Base-by-base conservation (phyloP, 2,888 invertebrate genomes). In the Lasioglossum lativentre region DNA sequence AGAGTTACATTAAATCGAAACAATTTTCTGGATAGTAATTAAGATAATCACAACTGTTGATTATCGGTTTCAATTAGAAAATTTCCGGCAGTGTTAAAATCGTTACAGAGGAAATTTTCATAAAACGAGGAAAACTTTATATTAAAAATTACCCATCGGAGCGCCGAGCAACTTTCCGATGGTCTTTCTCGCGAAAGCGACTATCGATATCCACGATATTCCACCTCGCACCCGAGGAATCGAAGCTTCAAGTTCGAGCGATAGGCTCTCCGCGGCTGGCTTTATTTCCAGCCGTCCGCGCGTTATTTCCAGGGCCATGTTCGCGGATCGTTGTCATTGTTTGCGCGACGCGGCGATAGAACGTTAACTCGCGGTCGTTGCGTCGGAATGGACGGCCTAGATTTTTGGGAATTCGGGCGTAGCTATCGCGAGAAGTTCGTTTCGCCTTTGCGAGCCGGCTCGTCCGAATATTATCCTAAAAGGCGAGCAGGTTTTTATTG, bases 281-380 rank as follows among this genome's bases (percentile, higher is more conserved):
- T 30, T 59, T 59, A 59, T 70, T 70, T 38, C 40, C 40, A 38
- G 19, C 12, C 40, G 23, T 72, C 19, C 45, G 45, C 42, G n/a
- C 16, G 71, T 45, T 27, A 72, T 72, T 45, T 27, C 45, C 42
- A 27, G 71, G 42, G 19, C 8, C 71, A 30, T 23, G 52, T 19
- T 30, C 45, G 19, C 4, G 27, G 23, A 27, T 10, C 47, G 42
- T 45, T 47, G 27, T 10, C 30, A 72, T 72, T 47, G 30, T 42
- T 72, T 47, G 30, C 30, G 19, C 52, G 52, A 8, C 14, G 30
- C 23, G 52, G 3, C 14, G 30, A 19, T 30, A 4, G 72, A 47
- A 47, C 72, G 72, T 72, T 23, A 19, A 45, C 27, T 72, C 45
- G 72, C 47, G 72, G 72, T 72, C 72, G 72, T 72, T 34, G 72